Evolutionary conservation across 2,797 vertebrate genomes (phyloP), one percentile per base, ranked within the genome.

Genomic region (Cygnus olor): DNA sequence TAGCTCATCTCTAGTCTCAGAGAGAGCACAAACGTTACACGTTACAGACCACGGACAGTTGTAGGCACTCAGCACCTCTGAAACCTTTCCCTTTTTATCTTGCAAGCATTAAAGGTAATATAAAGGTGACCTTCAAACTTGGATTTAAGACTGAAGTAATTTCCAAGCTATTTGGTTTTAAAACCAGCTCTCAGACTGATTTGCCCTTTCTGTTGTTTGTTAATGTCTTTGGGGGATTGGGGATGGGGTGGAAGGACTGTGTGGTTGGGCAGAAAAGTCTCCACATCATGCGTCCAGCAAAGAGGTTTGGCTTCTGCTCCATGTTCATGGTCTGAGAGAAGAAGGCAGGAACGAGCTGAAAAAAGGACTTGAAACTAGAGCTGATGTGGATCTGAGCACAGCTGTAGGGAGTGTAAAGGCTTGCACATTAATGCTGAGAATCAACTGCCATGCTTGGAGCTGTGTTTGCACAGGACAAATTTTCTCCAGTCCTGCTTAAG

Each of bases 121-220:
- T 19, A 49, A 83, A 77, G 21, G 51, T 68, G 40, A 64, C 61
- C 61, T 94, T 84, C 56, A 85, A 56, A 57, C 45, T 40, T 81
- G 42, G 34, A 42, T 42, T 44, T 73, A 40, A 87, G 14, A 10
- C 12, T 19, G 68, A 53, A 66, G 44, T 61, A 74, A 56, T 45
- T 61, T 66, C 20, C 7, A 65, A 63, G 34, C 80, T 56, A 22
- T 57, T 78, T 69, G 44, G n/a, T 77, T 92, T 92, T 42, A 85
- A 64, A 54, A 22, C 34, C 20, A 11, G 66, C 24, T 54, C 11
- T 89, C 11, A 4, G 56, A 80, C n/a, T 10, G 19, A 18, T 42
- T 80, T 81, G 34, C 34, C 14, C 32, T 92, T 73, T 64, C 60
- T 64, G 27, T 57, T 90, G 47, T 77, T 88, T 63, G 3, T 44